Base-by-base conservation (phyloP, 2,113 vertebrate species). In the Misgurnus mizolepis region DNA sequence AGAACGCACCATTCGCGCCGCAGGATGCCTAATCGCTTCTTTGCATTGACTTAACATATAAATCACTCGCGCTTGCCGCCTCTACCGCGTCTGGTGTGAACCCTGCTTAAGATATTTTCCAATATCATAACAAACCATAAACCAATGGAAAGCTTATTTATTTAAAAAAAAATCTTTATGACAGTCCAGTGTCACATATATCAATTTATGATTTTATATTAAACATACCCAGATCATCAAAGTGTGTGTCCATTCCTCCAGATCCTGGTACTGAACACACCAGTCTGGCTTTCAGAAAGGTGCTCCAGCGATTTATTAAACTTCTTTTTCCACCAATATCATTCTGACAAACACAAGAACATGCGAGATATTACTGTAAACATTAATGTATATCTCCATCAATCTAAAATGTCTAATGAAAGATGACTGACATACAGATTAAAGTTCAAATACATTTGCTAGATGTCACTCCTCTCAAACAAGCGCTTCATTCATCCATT, bases 291-390 rank as follows among this genome's bases (percentile, higher is more conserved):
- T 96, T 96, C 14, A 96, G 94, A 89, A 96, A 96, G 0, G 95
- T 96, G 81, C 92, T 96, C 95, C 95, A 96, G 34, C 95, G 94
- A 85, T 96, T 95, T 85, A 96, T 96, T 85, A 96, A 93, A 82
- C 95, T 92, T 79, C 89, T 91, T 80, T 90, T 95, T 11, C 95
- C 95, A 2, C 95, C 95, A 0, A 92, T 85, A 0, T 96, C 95
- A 0, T 96, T 96, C 95, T 96, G 91, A 15, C 34, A 74, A 85
- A 71, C 53, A 82, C 34, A 43, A 69, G 8, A 47, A 67, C 12
- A 74, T 15, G n/a, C 22, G 50, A 69, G 22, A n/a, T 3, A 58
- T 58, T 58, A n/a, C 18, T 58, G 55, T 3, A 34, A 2, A 58
- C 55, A 58, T 8, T 17, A 58, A 15, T 7, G 55, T 58, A 18